These are phyloP conservation scores for Scaptomyza graminum DNA, from an alignment of 1,140 invertebrate genomes.

Conservation along the genomic window DNA sequence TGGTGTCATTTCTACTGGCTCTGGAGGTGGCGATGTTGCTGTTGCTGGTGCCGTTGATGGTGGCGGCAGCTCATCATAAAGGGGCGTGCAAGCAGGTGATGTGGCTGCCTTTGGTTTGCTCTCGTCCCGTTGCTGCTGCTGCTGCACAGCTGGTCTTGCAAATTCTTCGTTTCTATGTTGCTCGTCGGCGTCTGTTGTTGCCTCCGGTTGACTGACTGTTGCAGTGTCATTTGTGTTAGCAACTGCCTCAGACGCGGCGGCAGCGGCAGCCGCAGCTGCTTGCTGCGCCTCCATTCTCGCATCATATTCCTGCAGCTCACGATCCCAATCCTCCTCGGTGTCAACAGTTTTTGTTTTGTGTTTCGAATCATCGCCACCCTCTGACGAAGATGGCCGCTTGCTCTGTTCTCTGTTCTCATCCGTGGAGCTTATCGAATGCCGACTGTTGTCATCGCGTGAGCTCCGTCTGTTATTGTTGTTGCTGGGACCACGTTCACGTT, in stretches of 20 bases:
- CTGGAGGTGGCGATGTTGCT: conserved; percentile 25
- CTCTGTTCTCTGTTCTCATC: conserved; percentile 46
- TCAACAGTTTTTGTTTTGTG: conserved; percentile 36
- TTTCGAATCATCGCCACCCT: conserved; percentile 28
- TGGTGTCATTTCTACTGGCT: conserved; percentile 10
- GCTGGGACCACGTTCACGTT: conserved; percentile 53
- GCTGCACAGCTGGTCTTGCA: conserved; percentile 16
- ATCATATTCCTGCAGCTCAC: conserved; percentile 74
- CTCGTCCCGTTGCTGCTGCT: conserved; percentile 2
- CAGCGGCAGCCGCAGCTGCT: conserved; percentile 30
- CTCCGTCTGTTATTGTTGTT: conserved; percentile 55
- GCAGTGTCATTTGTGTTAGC: neutral
- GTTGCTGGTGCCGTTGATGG: conserved; percentile 30
- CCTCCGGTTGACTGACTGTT: neutral
- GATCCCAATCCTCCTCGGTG: conserved; percentile 82
- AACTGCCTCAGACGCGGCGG: conserved; percentile 5
- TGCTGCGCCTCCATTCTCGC: conserved; percentile 63
- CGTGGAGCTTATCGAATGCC: conserved; percentile 61
- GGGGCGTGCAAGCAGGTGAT: conserved; percentile 66
- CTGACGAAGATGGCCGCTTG: conserved; percentile 17
- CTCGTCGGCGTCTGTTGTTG: neutral
- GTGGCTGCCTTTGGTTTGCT: conserved; percentile 31
- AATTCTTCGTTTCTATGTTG: conserved; percentile 8
- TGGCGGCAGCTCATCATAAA: conserved; percentile 73
- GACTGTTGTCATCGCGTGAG: conserved; percentile 62